Base-by-base conservation (phyloP, 1,140 invertebrate species). In the Polypedilum vanderplanki region DNA sequence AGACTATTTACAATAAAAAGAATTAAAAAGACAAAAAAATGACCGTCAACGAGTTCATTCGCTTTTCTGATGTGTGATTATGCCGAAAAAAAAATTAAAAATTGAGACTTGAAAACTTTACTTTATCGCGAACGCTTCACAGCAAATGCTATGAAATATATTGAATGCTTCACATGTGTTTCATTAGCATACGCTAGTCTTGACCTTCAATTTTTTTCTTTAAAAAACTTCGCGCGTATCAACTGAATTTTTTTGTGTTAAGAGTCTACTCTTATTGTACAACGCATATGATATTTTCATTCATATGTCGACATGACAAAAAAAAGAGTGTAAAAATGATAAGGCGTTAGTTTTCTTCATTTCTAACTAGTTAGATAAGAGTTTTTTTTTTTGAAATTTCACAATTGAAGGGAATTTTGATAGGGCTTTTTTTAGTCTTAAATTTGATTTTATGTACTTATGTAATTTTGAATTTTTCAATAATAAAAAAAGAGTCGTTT, bases 201-300 rank as follows among this genome's bases (percentile, higher is more conserved):
- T 57, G 46, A 57, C 46, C 46, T 57, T 57, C 46, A 57, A 57
- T 57, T 57, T 57, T 57, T 57, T 57, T 57, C 46, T 57, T 57
- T n/a, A 57, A n/a, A 57, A n/a, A 57, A n/a, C 24, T 33, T 33
- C 12, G 46, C 46, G 9, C 46, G 46, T 57, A 57, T 57, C 46
- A 57, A 57, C 46, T 15, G n/a, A n/a, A 57, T 33, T 33, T 33
- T 33, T 33, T 3, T 33, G 24, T 33, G 24, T 33, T 33, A 33
- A 33, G 24, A 33, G 24, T 33, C 24, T 33, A 33, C 24, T 33
- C 24, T 33, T 33, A 3, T 33, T 33, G 24, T 46, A 10, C 8
- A 10, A 46, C 41, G 2, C 41, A 46, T n/a, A n/a, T 46, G 41
- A 46, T 46, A 57, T 15, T 57, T n/a, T 15, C n/a, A 57, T 57